phyloP scores from a whole-genome alignment of 1,140 invertebrate genomes.

The Scaptomyza montana region DNA sequence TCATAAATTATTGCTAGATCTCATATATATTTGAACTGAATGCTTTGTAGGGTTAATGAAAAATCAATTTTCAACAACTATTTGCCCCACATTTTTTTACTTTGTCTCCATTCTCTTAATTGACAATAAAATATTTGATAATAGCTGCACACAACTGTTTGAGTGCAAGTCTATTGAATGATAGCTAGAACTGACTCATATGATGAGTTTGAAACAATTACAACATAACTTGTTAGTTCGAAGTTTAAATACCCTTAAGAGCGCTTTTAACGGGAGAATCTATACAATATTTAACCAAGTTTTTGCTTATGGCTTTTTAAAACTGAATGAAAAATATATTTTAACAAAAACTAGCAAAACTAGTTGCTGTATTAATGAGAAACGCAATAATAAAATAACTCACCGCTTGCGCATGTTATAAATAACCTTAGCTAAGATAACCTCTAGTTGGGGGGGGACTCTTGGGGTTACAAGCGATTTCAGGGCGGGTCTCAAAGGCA shows the following conservation, averaged over 20 bases:
- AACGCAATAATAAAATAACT: slow-evolving; percentile 16
- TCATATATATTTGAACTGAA: neutral
- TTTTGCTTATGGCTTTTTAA: no score
- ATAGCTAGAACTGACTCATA: slow-evolving; percentile 20
- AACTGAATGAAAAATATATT: no score
- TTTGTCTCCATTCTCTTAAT: slow-evolving; percentile 33
- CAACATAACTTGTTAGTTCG: no score
- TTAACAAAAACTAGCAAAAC: neutral
- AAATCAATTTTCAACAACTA: neutral
- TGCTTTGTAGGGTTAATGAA: neutral
- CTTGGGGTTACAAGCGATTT: neutral
- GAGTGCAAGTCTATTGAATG: slow-evolving; percentile 4
- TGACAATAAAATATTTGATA: slow-evolving; percentile 18
- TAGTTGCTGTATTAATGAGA: neutral
- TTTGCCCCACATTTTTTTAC: neutral
- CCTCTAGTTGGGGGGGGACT: neutral
- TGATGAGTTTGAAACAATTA: neutral
- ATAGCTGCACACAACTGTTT: neutral
- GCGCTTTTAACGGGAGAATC: no score
- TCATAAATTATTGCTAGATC: no score
- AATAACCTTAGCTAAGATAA: slow-evolving; percentile 8
- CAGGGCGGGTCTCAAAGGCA: slow-evolving; percentile 24
- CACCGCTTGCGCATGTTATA: slow-evolving; percentile 8
- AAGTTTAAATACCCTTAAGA: no score
- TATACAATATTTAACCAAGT: no score